These are phyloP conservation scores for Aleadryas rufinucha DNA, from an alignment of 2,113 vertebrate species.

Conservation along the genomic window DNA sequence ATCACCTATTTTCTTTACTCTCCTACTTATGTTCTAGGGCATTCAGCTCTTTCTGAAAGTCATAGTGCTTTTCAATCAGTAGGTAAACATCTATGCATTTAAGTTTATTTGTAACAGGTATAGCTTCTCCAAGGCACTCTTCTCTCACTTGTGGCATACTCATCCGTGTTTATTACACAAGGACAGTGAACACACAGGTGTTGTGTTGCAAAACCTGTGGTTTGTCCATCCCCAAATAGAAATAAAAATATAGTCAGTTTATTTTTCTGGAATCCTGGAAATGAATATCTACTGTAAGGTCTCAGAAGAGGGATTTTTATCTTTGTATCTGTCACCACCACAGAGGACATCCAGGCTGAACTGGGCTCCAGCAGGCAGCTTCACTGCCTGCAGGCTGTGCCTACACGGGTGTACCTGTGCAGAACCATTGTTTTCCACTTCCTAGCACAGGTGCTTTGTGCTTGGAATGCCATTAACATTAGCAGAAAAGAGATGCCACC, in stretches of 20 bases:
- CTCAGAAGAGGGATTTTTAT: neutral
- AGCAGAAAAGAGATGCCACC: constrained; percentile 2
- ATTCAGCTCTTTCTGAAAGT: neutral
- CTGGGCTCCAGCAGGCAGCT: neutral
- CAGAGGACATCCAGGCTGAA: neutral
- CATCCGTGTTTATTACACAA: neutral
- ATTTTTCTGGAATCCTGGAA: neutral
- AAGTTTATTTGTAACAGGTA: neutral
- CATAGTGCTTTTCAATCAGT: neutral
- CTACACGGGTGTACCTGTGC: neutral
- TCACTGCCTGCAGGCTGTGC: neutral
- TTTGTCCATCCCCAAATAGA: neutral
- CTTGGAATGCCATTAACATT: neutral
- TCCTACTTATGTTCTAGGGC: neutral
- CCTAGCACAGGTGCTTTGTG: neutral
- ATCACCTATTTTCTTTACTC: neutral
- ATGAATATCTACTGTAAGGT: neutral
- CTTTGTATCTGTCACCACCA: neutral
- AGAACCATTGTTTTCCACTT: neutral
- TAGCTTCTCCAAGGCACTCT: neutral
- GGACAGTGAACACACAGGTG: neutral
- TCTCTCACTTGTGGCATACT: neutral
- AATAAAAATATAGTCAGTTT: neutral
- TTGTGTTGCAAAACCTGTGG: neutral
- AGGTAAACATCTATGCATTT: neutral